phyloP scores from a whole-genome alignment of 1,140 invertebrate species.

The Anagrus nilaparvatae region DNA sequence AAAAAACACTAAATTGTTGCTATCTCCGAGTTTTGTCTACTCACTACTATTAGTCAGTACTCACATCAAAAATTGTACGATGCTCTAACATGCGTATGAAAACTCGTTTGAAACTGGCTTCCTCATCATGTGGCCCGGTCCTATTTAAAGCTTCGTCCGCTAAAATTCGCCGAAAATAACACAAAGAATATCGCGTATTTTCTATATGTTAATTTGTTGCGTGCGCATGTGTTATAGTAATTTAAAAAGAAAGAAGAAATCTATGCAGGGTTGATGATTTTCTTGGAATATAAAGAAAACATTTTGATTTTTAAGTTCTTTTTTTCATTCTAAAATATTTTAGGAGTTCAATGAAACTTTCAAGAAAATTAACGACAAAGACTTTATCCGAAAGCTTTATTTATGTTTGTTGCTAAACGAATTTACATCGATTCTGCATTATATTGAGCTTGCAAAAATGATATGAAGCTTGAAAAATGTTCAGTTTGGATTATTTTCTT shows the following conservation, averaged over 20 bases:
- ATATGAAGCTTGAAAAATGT: no score
- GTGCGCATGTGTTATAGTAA: background rate
- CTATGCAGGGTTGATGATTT: no score
- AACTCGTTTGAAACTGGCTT: conserved; percentile 31
- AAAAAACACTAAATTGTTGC: no score
- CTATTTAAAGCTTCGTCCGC: conserved; percentile 41
- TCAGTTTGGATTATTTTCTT: no score
- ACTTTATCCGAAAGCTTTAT: background rate
- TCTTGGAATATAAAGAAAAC: background rate
- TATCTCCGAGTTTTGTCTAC: no score
- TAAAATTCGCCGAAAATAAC: conserved; percentile 37
- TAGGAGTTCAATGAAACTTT: background rate
- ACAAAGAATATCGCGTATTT: conserved; percentile 34
- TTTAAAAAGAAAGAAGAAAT: background rate
- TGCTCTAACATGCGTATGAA: conserved; percentile 35
- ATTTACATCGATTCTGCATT: no score
- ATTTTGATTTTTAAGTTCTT: background rate
- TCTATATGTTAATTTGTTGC: background rate
- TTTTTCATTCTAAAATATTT: background rate
- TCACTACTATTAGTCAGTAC: conserved; percentile 33
- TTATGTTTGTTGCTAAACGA: no score
- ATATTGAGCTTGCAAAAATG: no score
- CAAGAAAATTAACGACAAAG: background rate
- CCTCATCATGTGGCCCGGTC: conserved; percentile 31
- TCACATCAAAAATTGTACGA: conserved; percentile 39